These are phyloP conservation scores for Poecilia latipinna DNA, from an alignment of 2,113 vertebrate species.

Conservation along the genomic window DNA sequence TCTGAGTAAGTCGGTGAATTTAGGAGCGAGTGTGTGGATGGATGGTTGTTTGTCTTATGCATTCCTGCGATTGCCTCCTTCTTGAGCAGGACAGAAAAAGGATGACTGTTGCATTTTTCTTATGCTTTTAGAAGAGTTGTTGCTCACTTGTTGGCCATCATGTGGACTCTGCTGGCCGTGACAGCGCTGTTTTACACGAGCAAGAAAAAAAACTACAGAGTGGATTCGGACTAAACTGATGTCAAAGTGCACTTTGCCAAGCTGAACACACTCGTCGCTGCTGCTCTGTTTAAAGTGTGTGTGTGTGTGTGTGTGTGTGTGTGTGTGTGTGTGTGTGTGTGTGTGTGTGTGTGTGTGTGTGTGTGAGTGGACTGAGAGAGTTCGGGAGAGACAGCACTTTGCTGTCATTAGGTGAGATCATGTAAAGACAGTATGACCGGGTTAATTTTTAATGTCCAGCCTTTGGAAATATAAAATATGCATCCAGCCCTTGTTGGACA, in stretches of 20 bases:
- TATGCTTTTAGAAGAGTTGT: background rate
- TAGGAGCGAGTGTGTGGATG: conserved; percentile 1
- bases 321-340: conserved; percentile 40
- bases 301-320: conserved; percentile 36
- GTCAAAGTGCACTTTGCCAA: conserved; percentile 62
- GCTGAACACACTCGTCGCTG: conserved; percentile 26
- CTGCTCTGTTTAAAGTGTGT: conserved; percentile 43
- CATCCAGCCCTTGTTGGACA: conserved; percentile 69
- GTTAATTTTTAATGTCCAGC: conserved; percentile 74
- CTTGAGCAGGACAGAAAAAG: background rate
- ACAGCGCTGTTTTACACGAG: conserved; percentile 1
- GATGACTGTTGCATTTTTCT: background rate
- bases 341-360: conserved; percentile 37
- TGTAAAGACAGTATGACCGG: conserved; percentile 63
- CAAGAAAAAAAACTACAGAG: conserved; percentile 4
- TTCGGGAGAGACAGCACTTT: conserved; percentile 61
- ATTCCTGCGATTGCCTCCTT: background rate
- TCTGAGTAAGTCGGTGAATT: background rate
- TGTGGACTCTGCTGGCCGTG: conserved; percentile 14
- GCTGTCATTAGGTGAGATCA: conserved; percentile 72
- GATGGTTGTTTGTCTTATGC: background rate
- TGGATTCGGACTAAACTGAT: background rate
- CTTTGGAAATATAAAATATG: conserved; percentile 75
- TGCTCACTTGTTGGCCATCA: background rate
- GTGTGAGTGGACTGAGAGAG: conserved; percentile 36